phyloP scores from a whole-genome alignment of 2,888 invertebrate genomes.

The Stenurella melanura region DNA sequence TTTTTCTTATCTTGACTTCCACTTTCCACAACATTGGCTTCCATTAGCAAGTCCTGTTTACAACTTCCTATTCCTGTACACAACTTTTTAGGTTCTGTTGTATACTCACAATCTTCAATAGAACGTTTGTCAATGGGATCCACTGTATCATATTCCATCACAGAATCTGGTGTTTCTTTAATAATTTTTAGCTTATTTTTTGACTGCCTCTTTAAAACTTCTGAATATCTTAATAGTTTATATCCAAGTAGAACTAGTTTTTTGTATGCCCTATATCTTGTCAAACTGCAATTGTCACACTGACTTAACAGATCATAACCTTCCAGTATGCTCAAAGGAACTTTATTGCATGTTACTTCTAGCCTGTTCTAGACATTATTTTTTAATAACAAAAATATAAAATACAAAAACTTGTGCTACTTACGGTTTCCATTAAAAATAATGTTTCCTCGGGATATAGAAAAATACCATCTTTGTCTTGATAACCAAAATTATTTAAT shows the following conservation, averaged over 20 bases:
- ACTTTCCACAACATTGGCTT: conserved; percentile 19
- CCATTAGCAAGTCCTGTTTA: neutral
- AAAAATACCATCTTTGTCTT: conserved; percentile 65
- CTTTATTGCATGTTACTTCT: conserved; percentile 76
- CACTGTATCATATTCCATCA: conserved; percentile 10
- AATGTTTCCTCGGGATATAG: conserved; percentile 81
- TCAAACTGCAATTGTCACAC: conserved; percentile 49
- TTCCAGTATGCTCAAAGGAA: conserved; percentile 80
- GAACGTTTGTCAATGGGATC: conserved; percentile 20
- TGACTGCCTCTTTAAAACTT: conserved; percentile 42
- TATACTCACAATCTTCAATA: neutral
- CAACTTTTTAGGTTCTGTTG: neutral
- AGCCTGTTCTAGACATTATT: conserved; percentile 77
- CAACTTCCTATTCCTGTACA: neutral
- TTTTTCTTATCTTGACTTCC: conserved; percentile 22
- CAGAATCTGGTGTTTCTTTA: conserved; percentile 23
- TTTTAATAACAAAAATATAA: conserved; percentile 4
- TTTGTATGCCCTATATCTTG: conserved; percentile 65
- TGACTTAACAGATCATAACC: conserved; percentile 77
- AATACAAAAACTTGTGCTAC: conserved; percentile 53
- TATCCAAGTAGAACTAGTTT: conserved; percentile 64
- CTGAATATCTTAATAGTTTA: conserved; percentile 55
- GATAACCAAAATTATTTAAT: conserved; percentile 65
- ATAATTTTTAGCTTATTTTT: conserved; percentile 33
- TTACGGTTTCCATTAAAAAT: conserved; percentile 80